Conservation (phyloP, 1,140 invertebrate genomes). For the Drosophila tropicalis region DNA sequence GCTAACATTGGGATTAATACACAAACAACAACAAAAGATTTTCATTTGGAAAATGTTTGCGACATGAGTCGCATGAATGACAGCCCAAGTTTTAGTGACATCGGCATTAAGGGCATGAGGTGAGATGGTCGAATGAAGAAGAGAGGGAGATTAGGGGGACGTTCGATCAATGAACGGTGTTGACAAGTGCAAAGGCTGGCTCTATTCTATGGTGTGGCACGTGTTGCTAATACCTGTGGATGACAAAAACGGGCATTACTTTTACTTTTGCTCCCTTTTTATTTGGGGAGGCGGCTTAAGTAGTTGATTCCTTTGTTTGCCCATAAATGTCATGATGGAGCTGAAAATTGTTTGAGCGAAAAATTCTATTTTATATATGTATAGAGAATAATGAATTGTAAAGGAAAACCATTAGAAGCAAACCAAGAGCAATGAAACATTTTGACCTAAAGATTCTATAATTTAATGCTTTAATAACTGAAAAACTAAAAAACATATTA, state of each 20-base stretch:
- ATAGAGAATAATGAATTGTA: not conserved
- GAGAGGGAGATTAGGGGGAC: not conserved
- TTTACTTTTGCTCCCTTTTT: constrained; percentile 55
- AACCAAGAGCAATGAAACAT: too few species aligned
- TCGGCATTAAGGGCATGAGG: not conserved
- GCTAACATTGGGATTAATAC: constrained; percentile 66
- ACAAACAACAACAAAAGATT: constrained; percentile 65
- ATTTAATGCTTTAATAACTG: too few species aligned
- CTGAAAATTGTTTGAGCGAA: constrained; percentile 32
- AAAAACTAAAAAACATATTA: too few species aligned
- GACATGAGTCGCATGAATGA: constrained; percentile 77
- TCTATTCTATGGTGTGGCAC: constrained; percentile 30
- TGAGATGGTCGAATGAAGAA: not conserved
- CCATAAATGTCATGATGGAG: constrained; percentile 55
- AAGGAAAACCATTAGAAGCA: too few species aligned
- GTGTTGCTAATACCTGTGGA: constrained; percentile 75
- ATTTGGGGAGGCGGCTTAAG: constrained; percentile 40
- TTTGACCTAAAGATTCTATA: too few species aligned
- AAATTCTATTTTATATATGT: constrained; percentile 6
- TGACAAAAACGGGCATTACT: constrained; percentile 72
- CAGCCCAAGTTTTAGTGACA: constrained; percentile 31
- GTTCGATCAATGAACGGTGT: constrained; percentile 45
- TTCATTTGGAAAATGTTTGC: constrained; percentile 76
- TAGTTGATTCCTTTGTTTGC: constrained; percentile 65
- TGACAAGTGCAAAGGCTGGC: constrained; percentile 36